Conservation (phyloP, 2,797 vertebrate genomes). For the Arctocebus calabarensis region DNA sequence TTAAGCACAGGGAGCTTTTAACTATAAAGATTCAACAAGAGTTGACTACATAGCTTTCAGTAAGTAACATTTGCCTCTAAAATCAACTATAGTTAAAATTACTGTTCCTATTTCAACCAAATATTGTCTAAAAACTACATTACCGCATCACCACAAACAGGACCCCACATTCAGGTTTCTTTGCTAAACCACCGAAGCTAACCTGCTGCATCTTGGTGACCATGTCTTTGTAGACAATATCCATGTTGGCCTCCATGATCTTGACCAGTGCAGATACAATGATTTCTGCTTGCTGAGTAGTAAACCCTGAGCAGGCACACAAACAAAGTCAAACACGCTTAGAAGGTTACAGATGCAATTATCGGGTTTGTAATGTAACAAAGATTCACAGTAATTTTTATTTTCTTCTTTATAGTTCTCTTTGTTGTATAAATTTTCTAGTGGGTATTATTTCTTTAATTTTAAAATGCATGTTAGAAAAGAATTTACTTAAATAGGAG, state of each 20-base stretch:
- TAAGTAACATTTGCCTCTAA: neutral
- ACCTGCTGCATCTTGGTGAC: constrained; percentile 95
- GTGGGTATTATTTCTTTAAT: neutral
- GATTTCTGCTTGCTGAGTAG: constrained; percentile 92
- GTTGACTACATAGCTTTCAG: neutral
- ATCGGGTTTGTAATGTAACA: neutral
- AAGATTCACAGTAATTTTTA: neutral
- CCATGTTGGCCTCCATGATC: constrained; percentile 94
- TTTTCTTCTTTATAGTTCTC: constrained; percentile 14
- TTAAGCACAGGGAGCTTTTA: neutral
- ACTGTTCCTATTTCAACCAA: neutral
- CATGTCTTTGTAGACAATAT: constrained; percentile 94
- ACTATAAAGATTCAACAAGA: neutral
- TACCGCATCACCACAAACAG: neutral
- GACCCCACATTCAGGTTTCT: neutral
- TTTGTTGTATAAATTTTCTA: neutral
- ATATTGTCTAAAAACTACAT: neutral
- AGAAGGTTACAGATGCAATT: neutral
- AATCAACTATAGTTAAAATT: neutral
- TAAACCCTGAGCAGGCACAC: constrained; percentile 92
- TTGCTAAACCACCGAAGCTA: neutral
- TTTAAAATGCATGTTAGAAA: constrained; percentile 46
- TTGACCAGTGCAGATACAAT: constrained; percentile 92
- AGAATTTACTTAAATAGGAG: constrained; percentile 2
- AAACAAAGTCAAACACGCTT: constrained; percentile 70